Evolutionary conservation across 2,888 invertebrate species (phyloP), one percentile per base, ranked within the genome.

Genomic region (Pheosia tremula): DNA sequence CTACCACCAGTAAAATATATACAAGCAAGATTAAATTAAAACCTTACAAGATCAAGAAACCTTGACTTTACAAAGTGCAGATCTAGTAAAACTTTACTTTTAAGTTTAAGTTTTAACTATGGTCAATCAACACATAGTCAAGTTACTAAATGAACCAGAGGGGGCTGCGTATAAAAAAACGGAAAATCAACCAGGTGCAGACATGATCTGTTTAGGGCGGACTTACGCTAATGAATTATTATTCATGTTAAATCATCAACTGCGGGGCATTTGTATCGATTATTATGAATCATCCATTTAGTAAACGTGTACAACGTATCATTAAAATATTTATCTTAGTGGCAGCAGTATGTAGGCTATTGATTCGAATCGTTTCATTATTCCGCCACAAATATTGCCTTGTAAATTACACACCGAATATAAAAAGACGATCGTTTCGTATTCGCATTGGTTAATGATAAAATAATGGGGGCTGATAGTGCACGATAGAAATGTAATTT

Each of bases 401-500:
- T 66, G 56, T 68, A 79, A 81, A 88, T 85, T 85, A 89, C 74
- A 76, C 79, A 74, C 68, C 71, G 74, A 84, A 82, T 78, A 81
- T 81, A 82, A 83, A 85, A 85, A 85, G 81, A 80, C 77, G 66
- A 74, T 78, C 77, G 77, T 82, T 84, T 80, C 79, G 80, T 83
- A 88, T 91, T 90, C 81, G 88, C 89, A 85, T 86, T 81, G 80
- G 80, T 86, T 91, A 93, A 93, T 92, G 93, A 88, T 89, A 90
- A 90, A 89, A 93, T 93, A 93, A 93, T 93, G 85, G 89, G 86
- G 86, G 80, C 81, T 84, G 91, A 91, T 91, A 85, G 87, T 83
- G 81, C 91, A 92, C 91, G 93, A 92, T 91, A 92, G 92, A 84
- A 92, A 91, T 88, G 89, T 91, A 91, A 92, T 93, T 91, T 91